Base-by-base conservation (phyloP, 1,140 invertebrate genomes). In the Campoletis sonorensis region DNA sequence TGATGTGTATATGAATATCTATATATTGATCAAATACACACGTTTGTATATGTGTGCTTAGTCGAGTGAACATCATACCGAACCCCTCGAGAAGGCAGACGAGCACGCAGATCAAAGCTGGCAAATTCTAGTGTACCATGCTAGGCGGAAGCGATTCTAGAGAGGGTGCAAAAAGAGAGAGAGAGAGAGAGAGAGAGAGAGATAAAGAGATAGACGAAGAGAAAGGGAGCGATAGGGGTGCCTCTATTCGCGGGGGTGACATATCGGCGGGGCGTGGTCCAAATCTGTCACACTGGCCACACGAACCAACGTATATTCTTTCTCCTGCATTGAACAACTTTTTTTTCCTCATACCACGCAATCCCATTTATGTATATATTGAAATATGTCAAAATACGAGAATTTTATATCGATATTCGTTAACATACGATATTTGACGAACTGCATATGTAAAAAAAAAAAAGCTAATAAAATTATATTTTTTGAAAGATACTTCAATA, bases 261-360 rank as follows among this genome's bases (percentile, higher is more conserved):
- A 91, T 90, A 91, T 91, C 90, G 90, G 89, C 86, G 85, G 90
- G 91, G 91, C 91, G 91, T 92, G 91, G 91, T 88, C 89, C 86
- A 92, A 92, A 91, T 92, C 91, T 92, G 91, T 92, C 90, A 91
- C 88, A 91, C 87, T 91, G 87, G 89, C 90, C 88, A 85, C 89
- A 85, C 87, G 88, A 91, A 89, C 89, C 89, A 89, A 90, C 88
- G 51, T 37, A 80, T 73, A 61, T 78, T 73, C 51, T 33, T 72
- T 70, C 30, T 67, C 27, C 15, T 75, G 51, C 33, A 16, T 37
- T 21, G 23, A 72, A 30, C 30, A 37, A 21, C 68, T 23, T 78
- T 78, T 45, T 45, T 45, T 45, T 13, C 1, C 40, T 45, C 40
- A 11, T 45, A 45, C 40, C 40, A 11, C 40, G 3, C 5, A 45